Evolutionary conservation across 1,140 invertebrate genomes (phyloP).

Genomic region (Pachyrhynchus sulphureomaculatus): DNA sequence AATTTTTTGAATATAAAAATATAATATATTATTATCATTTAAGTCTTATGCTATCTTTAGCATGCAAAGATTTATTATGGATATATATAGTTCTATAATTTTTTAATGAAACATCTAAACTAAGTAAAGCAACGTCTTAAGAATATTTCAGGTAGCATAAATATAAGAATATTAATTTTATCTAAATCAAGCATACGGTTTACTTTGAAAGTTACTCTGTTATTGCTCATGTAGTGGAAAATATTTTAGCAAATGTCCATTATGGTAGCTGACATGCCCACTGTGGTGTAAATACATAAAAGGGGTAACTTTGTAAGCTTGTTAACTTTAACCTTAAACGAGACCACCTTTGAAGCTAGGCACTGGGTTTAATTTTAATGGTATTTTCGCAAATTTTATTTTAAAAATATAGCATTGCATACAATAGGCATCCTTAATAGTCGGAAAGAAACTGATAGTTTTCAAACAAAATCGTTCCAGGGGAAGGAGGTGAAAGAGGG

Average conservation of each 20-base stretch:
- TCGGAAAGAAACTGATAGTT: no score
- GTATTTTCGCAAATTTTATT: constrained; percentile 13
- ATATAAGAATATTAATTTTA: not conserved
- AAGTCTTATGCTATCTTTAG: no score
- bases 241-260: constrained; percentile 24
- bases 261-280: constrained; percentile 10
- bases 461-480: no score
- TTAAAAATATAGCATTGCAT: not conserved
- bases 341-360: constrained; percentile 17
- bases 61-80: no score
- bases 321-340: constrained; percentile 16
- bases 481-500: no score
- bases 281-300: constrained; percentile 21
- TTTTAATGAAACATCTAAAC: no score
- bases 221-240: constrained; percentile 14
- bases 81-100: no score
- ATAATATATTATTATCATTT: no score
- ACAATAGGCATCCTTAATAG: not conserved
- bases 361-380: not conserved
- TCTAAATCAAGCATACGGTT: not conserved
- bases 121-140: no score
- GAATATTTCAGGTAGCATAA: no score
- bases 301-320: constrained; percentile 25
- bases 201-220: not conserved
- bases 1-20: no score